Conservation (phyloP, 1,140 invertebrate genomes). For the Leptonema lineaticorne region DNA sequence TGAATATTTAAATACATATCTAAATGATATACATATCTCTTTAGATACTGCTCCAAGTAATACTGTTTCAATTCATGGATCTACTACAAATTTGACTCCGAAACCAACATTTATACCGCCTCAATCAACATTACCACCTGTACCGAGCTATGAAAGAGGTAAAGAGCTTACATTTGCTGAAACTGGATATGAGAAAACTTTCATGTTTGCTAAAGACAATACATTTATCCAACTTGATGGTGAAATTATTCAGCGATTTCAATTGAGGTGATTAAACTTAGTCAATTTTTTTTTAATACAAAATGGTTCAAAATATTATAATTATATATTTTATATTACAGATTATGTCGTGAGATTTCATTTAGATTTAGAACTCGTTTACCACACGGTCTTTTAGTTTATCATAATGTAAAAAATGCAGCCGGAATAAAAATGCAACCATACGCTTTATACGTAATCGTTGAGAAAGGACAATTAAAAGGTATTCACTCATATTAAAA, state of each 20-base stretch:
- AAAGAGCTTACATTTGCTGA: constrained; percentile 78
- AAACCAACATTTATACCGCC: constrained; percentile 50
- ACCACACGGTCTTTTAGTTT: constrained; percentile 82
- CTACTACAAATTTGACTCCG: constrained; percentile 50
- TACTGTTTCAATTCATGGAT: constrained; percentile 53
- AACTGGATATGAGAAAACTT: constrained; percentile 74
- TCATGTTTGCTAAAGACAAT: constrained; percentile 85
- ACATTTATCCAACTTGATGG: constrained; percentile 86
- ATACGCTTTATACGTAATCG: constrained; percentile 85
- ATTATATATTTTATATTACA: constrained; percentile 51
- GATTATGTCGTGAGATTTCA: constrained; percentile 82
- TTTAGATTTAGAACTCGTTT: constrained; percentile 84
- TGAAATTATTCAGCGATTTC: constrained; percentile 80
- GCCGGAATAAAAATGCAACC: constrained; percentile 68
- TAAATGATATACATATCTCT: neutral
- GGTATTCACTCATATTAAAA: constrained; percentile 42
- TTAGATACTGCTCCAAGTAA: constrained; percentile 56
- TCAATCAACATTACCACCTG: constrained; percentile 57
- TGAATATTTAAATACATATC: neutral
- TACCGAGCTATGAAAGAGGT: constrained; percentile 70
- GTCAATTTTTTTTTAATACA: neutral
- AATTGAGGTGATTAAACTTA: constrained; percentile 65
- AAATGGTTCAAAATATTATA: neutral
- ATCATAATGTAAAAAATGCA: constrained; percentile 86
- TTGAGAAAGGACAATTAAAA: constrained; percentile 85